Base-by-base conservation (phyloP, 2,797 vertebrate species). In the Labroides dimidiatus region DNA sequence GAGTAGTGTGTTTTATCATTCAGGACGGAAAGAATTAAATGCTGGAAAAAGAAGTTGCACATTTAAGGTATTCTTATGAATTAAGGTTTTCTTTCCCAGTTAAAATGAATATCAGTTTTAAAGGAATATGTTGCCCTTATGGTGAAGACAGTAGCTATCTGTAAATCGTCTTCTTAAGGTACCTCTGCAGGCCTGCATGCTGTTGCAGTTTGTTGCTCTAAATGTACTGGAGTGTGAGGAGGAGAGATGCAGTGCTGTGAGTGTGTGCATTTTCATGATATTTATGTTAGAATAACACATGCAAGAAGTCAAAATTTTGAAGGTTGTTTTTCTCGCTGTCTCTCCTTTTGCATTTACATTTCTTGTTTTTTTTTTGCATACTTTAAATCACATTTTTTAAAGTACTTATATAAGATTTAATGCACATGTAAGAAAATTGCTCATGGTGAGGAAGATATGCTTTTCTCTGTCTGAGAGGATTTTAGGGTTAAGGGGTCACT, bases 181-280 rank as follows among this genome's bases (percentile, higher is more conserved):
- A n/a, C 44, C 30, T 43, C 4, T 15, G 67, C 59, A 79, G 84
- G 76, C 84, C 81, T 68, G 36, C 50, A 52, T 68, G 69, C 43
- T 71, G 51, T 62, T 82, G 67, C 64, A 50, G 47, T 50, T 64
- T 64, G 58, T 69, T 69, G 20, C 33, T 54, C 13, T 42, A 43
- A 61, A 56, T 49, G 24, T 12, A 7, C 39, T 37, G 53, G 44
- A 53, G 52, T 53, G 71, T 65, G 77, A 61, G 58, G 51, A 67
- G 68, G 54, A 53, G 30, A 8, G 70, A 82, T 72, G 75, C 75
- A 71, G 48, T 47, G 70, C 49, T 66, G 58, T 47, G 54, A 69
- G 72, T 59, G 33, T 54, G 45, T 84, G 64, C 73, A 75, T 77
- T 69, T 72, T 77, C 49, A 71, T 73, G 27, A 67, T 42, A 16